A percentile compares a stretch with the other conserved stretches of the same genome.
Evolutionary conservation across 2,113 vertebrate genomes (phyloP).

Genomic region (Lepisosteus oculatus): DNA sequence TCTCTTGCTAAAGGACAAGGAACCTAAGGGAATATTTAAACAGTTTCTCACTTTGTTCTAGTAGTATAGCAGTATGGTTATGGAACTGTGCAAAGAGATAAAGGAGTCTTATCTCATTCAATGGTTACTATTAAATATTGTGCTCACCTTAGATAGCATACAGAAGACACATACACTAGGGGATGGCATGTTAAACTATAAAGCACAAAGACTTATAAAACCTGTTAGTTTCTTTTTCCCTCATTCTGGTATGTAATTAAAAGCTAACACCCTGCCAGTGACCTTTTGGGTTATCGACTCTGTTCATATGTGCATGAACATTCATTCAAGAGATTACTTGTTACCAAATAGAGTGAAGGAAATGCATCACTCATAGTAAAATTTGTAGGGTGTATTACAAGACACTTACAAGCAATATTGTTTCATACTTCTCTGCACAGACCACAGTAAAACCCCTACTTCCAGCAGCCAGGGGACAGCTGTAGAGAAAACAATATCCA

Average conservation of each 20-base stretch:
- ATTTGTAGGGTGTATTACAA: no score
- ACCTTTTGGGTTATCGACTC: conserved; percentile 4
- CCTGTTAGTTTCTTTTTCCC: neutral
- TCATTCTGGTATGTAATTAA: conserved; percentile 1
- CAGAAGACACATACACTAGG: neutral
- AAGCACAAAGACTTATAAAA: neutral
- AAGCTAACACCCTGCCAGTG: neutral
- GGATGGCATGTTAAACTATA: neutral
- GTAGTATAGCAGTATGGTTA: no score
- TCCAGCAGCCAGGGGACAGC: no score
- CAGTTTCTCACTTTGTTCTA: neutral
- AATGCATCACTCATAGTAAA: no score
- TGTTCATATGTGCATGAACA: neutral
- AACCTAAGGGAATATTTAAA: neutral
- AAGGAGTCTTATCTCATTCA: neutral
- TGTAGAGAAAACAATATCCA: no score
- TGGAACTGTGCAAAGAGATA: conserved; percentile 11
- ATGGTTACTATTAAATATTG: neutral
- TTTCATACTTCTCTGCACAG: no score
- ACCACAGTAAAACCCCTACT: no score
- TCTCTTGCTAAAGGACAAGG: neutral
- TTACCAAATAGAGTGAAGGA: no score
- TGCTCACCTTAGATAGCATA: conserved; percentile 3
- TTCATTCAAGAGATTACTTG: neutral
- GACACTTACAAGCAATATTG: no score